Evolutionary conservation across 2,888 invertebrate species (phyloP), one percentile per base, ranked within the genome.

Genomic region (Caenorhabditis sp.): DNA sequence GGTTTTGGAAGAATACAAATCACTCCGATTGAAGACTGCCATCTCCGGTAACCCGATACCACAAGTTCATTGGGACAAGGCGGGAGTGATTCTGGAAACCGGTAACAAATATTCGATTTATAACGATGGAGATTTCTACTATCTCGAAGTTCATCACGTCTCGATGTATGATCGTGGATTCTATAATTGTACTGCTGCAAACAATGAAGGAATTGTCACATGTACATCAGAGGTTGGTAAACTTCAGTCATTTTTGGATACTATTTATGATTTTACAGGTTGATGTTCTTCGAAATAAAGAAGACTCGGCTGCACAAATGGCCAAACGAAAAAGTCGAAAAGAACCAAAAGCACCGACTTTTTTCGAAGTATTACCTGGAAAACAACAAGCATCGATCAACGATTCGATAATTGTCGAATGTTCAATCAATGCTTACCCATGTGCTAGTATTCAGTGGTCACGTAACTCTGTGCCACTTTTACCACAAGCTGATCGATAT

Each of bases 91-190:
- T 55, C 77, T 87, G 60, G 87, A 88, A 76, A 88, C 87, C n/a
- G 87, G 87, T 55, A 87, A 84, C 82, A 87, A 87, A 66, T 87
- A 84, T 79, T 84, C 84, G 24, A 87, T 87, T 65, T 88, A 86
- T 81, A 87, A 88, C 62, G 87, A 87, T 70, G 87, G 87, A 64
- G 87, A 87, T 69, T 87, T 87, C 79, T 87, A 84, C 77, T 87
- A 85, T 73, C 78, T 87, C 36, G 87, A 88, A 77, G 87, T 86
- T 31, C 85, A 86, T 71, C 84, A 86, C 67, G 82, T 86, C 36
- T 81, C 81, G 26, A 66, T 69, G 6, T 81, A 76, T 69, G 86
- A 86, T 66, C 66, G 74, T 26, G 86, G 86, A 65, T 84, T 86
- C 78, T 88, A 87, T 77, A 87, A 88, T 78, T 86, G 86, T 81